These are phyloP conservation scores for Sitta europaea DNA, from an alignment of 2,113 vertebrate species.

Conservation along the genomic window DNA sequence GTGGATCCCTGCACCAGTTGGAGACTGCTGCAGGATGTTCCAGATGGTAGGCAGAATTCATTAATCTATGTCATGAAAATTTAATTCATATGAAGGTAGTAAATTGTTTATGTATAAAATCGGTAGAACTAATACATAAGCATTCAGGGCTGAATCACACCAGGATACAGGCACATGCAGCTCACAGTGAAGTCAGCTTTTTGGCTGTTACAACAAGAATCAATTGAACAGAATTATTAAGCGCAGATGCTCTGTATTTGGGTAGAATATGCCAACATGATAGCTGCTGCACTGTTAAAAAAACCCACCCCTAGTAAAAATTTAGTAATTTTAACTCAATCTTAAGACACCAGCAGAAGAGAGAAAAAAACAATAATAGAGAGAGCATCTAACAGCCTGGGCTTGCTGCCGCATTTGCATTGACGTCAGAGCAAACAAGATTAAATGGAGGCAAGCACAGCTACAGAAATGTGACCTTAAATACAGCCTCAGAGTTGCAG, in stretches of 20 bases:
- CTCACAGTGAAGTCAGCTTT: not conserved
- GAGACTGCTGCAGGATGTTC: conserved; percentile 8
- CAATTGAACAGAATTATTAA: conserved; percentile 25
- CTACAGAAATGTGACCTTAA: conserved; percentile 63
- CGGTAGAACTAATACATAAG: conserved; percentile 36
- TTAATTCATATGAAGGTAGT: conserved; percentile 37
- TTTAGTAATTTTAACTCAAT: conserved; percentile 11
- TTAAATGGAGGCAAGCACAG: conserved; percentile 56
- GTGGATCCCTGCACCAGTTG: not conserved
- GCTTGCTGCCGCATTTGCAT: conserved; percentile 57
- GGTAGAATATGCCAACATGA: not conserved
- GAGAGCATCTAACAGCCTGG: conserved; percentile 30
- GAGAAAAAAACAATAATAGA: not conserved
- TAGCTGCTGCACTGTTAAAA: not conserved
- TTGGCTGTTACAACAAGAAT: not conserved
- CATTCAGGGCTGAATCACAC: conserved; percentile 1
- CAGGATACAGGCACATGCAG: not conserved
- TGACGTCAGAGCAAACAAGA: conserved; percentile 68
- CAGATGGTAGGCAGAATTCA: conserved; percentile 51
- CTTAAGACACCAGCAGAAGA: not conserved
- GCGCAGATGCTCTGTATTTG: not conserved
- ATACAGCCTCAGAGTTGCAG: conserved; percentile 13
- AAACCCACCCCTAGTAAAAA: not conserved
- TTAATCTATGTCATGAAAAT: conserved; percentile 55
- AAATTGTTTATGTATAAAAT: conserved; percentile 54